A percentile compares a stretch with the other conserved stretches of the same genome.
Conservation (phyloP, 2,888 invertebrate species). For the Dryobota labecula region DNA sequence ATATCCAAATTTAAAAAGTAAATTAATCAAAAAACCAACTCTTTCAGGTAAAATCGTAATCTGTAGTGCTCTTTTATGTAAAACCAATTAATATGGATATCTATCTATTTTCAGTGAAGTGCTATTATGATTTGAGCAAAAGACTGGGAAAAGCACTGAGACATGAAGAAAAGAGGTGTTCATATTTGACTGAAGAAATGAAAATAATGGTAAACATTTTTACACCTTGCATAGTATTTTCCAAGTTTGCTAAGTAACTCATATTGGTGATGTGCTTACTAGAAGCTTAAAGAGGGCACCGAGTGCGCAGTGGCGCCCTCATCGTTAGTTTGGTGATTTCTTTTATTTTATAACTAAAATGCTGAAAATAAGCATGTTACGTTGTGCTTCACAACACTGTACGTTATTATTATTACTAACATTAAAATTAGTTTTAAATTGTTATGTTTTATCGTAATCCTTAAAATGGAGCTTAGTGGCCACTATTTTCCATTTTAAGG, state of each 20-base stretch:
- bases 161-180: conserved; percentile 97
- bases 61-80: too few relatives aligned
- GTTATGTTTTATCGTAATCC: too few relatives aligned
- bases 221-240: not conserved
- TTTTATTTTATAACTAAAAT: too few relatives aligned
- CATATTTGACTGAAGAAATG: conserved; percentile 97
- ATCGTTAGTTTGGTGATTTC: too few relatives aligned
- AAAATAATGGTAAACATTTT: conserved; percentile 93
- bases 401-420: too few relatives aligned
- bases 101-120: conserved; percentile 92
- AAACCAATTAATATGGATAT: not conserved
- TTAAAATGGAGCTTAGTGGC: too few relatives aligned
- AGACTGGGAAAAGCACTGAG: conserved; percentile 96
- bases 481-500: too few relatives aligned
- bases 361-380: too few relatives aligned
- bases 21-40: not conserved
- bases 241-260: not conserved
- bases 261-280: not conserved
- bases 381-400: too few relatives aligned
- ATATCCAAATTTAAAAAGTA: not conserved
- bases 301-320: too few relatives aligned
- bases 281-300: too few relatives aligned
- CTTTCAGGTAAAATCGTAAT: not conserved
- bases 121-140: conserved; percentile 98
- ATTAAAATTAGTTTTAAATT: too few relatives aligned